Percentiles rank a stretch among this genome's conserved stretches.
These are phyloP conservation scores for Bos javanicus DNA, from an alignment of 2,113 vertebrate species.

Conservation along the genomic window DNA sequence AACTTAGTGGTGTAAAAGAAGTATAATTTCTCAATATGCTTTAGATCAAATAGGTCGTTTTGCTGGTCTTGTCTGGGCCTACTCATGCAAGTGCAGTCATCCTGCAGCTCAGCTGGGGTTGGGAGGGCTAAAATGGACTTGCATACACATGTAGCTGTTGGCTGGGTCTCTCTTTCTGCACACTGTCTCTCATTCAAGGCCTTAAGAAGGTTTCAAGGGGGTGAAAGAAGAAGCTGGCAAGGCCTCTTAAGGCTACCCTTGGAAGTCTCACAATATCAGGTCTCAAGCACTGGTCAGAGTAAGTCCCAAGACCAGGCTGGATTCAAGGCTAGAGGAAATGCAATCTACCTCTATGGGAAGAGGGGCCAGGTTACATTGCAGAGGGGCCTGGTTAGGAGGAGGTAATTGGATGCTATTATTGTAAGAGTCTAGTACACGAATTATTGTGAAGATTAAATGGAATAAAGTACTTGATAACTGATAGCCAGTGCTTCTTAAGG, in stretches of 20 bases:
- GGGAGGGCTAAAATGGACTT: background rate
- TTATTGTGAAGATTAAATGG: background rate
- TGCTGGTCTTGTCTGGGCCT: background rate
- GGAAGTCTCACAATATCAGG: background rate
- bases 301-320: background rate
- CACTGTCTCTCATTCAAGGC: background rate
- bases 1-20: background rate
- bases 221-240: background rate
- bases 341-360: background rate
- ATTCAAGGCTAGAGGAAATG: background rate
- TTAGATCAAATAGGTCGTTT: background rate
- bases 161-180: background rate
- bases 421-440: background rate
- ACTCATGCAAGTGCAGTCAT: background rate
- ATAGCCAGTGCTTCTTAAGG: background rate
- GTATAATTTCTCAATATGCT: background rate
- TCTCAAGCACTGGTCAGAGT: background rate
- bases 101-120: background rate
- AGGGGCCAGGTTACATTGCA: background rate
- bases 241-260: background rate
- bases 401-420: background rate
- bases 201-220: background rate
- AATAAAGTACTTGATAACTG: background rate
- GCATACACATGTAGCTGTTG: background rate
- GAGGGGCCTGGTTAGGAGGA: background rate